A percentile compares a stretch with the other conserved stretches of the same genome.
Evolutionary conservation across 2,888 invertebrate species (phyloP).

Genomic region (Ligdia adustata): DNA sequence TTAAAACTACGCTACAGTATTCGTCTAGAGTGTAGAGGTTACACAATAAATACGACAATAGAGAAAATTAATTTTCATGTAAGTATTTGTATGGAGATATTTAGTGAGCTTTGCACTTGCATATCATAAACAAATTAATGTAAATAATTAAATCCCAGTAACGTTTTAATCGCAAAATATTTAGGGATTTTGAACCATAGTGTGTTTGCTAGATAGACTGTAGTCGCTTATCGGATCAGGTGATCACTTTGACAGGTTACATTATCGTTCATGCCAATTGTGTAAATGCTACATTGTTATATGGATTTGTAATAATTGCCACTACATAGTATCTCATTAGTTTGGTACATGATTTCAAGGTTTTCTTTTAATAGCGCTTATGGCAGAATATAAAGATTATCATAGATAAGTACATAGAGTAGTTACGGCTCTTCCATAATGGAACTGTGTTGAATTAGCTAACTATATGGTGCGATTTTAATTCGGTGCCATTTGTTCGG

Average conservation of each 20-base stretch:
- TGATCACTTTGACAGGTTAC: slow-evolving; percentile 19
- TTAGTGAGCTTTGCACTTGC: slow-evolving; percentile 85
- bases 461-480: slow-evolving; percentile 69
- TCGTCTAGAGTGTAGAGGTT: slow-evolving; percentile 65
- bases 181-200: slow-evolving; percentile 35
- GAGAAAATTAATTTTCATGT: slow-evolving; percentile 51
- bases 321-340: slow-evolving; percentile 34
- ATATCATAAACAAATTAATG: slow-evolving; percentile 73
- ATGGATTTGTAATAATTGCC: slow-evolving; percentile 31
- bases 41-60: slow-evolving; percentile 61
- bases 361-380: slow-evolving; percentile 36
- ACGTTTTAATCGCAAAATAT: slow-evolving; percentile 52
- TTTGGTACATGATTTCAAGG: slow-evolving; percentile 36
- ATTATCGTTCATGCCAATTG: slow-evolving; percentile 5
- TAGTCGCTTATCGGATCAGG: slow-evolving; percentile 27
- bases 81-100: slow-evolving; percentile 56
- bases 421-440: slow-evolving; percentile 40
- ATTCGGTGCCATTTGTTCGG: slow-evolving; percentile 79
- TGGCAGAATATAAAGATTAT: slow-evolving; percentile 27
- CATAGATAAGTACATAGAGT: slow-evolving; percentile 36
- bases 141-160: slow-evolving; percentile 67
- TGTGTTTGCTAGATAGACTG: slow-evolving; percentile 37
- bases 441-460: slow-evolving; percentile 50
- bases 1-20: slow-evolving; percentile 49
- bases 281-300: slow-evolving; percentile 26